Percentiles rank a stretch among this genome's conserved stretches.
These are phyloP conservation scores for Lycocerus yunnanus DNA, from an alignment of 2,888 invertebrate genomes.

Conservation along the genomic window DNA sequence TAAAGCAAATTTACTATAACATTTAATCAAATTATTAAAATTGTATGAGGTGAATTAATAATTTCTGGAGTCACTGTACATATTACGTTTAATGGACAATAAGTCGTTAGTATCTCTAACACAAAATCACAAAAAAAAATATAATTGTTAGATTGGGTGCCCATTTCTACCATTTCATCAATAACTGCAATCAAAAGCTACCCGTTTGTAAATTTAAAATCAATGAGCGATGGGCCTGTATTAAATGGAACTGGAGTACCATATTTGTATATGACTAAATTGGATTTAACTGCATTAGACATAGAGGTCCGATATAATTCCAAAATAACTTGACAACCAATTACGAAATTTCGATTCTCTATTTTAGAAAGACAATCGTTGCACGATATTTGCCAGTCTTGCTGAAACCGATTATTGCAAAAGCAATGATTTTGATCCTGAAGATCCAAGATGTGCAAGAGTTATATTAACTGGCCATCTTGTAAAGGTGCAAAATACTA, in stretches of 20 bases:
- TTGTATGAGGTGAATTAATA: too few relatives aligned
- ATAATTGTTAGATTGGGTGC: constrained; percentile 68
- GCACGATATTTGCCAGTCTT: constrained; percentile 70
- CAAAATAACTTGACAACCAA: neutral
- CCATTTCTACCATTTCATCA: constrained; percentile 71
- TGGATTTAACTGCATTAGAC: constrained; percentile 72
- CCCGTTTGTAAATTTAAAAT: constrained; percentile 72
- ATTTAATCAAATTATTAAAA: too few relatives aligned
- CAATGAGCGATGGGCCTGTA: constrained; percentile 71
- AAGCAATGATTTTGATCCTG: constrained; percentile 66
- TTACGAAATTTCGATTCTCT: neutral
- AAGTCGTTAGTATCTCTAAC: neutral
- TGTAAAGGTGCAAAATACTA: constrained; percentile 48
- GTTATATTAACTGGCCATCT: constrained; percentile 72
- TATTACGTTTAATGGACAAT: neutral
- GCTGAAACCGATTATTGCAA: constrained; percentile 72
- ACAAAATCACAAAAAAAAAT: neutral
- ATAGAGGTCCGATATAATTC: constrained; percentile 60
- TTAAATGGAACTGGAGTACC: constrained; percentile 72
- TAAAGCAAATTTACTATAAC: too few relatives aligned
- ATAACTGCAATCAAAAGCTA: constrained; percentile 63
- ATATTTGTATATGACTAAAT: constrained; percentile 73
- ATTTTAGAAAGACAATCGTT: constrained; percentile 67
- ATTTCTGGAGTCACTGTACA: too few relatives aligned
- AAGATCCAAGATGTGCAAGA: constrained; percentile 78